A percentile compares a stretch with the other conserved stretches of the same genome.
phyloP scores from a whole-genome alignment of 1,140 invertebrate genomes.

The Polyergus mexicanus region DNA sequence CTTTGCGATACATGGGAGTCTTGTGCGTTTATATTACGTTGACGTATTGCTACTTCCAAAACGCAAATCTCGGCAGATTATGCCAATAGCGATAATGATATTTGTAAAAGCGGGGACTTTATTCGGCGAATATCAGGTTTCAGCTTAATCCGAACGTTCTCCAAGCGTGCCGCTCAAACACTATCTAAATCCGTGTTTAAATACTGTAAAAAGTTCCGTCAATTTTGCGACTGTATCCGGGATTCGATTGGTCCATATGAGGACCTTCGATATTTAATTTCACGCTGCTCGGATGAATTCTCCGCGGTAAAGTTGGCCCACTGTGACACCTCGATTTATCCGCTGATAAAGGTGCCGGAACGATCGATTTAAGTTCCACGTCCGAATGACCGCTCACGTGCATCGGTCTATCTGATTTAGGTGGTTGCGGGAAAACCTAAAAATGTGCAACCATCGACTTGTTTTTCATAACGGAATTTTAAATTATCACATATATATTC shows the following conservation, averaged over 20 bases:
- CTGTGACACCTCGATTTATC: slow-evolving; percentile 57
- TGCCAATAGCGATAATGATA: slow-evolving; percentile 65
- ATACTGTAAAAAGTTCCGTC: slow-evolving; percentile 86
- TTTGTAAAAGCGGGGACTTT: slow-evolving; percentile 69
- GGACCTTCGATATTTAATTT: slow-evolving; percentile 85
- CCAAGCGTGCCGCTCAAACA: slow-evolving; percentile 63
- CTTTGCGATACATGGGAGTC: not conserved
- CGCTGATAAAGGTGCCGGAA: slow-evolving; percentile 6
- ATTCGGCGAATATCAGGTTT: slow-evolving; percentile 69
- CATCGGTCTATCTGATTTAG: slow-evolving; percentile 39
- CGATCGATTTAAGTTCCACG: slow-evolving; percentile 39
- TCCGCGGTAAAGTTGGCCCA: slow-evolving; percentile 71
- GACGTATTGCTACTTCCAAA: slow-evolving; percentile 16
- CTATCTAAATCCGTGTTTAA: slow-evolving; percentile 69
- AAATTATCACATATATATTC: not conserved
- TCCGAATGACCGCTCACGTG: slow-evolving; percentile 44
- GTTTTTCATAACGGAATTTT: not conserved
- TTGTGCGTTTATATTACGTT: not conserved
- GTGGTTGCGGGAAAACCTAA: slow-evolving; percentile 10
- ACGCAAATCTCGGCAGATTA: slow-evolving; percentile 57
- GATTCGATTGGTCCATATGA: slow-evolving; percentile 85
- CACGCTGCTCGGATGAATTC: slow-evolving; percentile 83
- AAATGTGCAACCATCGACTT: slow-evolving; percentile 5
- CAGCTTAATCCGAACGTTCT: slow-evolving; percentile 51
- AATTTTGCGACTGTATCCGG: slow-evolving; percentile 85